These are phyloP conservation scores for Hemaris fuciformis DNA, from an alignment of 2,888 invertebrate species.

Conservation along the genomic window DNA sequence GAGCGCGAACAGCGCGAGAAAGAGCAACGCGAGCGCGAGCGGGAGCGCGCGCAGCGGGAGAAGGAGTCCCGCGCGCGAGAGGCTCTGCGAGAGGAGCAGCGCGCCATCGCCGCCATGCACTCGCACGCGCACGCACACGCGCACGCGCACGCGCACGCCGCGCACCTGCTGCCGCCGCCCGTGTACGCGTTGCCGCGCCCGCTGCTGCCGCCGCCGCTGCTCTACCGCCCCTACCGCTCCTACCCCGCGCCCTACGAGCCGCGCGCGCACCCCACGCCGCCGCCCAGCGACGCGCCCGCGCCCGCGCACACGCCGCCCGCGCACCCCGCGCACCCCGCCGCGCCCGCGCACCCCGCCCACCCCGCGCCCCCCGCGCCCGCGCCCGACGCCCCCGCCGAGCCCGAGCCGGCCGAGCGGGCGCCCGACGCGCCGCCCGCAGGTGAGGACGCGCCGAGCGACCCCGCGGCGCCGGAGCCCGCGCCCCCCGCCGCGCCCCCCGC, in stretches of 20 bases:
- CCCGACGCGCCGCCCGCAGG: slow-evolving; percentile 20
- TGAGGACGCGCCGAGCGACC: slow-evolving; percentile 25
- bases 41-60: slow-evolving; percentile 62
- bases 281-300: slow-evolving; percentile 27
- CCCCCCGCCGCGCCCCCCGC: slow-evolving; percentile 16
- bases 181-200: slow-evolving; percentile 46
- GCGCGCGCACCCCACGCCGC: slow-evolving; percentile 39
- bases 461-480: slow-evolving; percentile 31
- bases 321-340: slow-evolving; percentile 30
- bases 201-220: slow-evolving; percentile 57
- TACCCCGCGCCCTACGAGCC: slow-evolving; percentile 40
- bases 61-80: slow-evolving; percentile 70
- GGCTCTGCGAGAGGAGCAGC: slow-evolving; percentile 33
- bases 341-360: slow-evolving; percentile 25
- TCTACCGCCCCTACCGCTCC: slow-evolving; percentile 62
- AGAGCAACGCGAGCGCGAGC: slow-evolving; percentile 60
- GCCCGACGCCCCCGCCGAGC: slow-evolving; percentile 27
- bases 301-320: slow-evolving; percentile 26
- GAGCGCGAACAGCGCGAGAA: slow-evolving; percentile 70
- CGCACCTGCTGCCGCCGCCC: slow-evolving; percentile 47
- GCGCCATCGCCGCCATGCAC: slow-evolving; percentile 32
- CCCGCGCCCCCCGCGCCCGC: slow-evolving; percentile 27
- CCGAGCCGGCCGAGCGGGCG: slow-evolving; percentile 14
- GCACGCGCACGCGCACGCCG: slow-evolving; percentile 42
- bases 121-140: slow-evolving; percentile 44